Percentiles rank a stretch among this genome's conserved stretches.
Evolutionary conservation across 2,113 vertebrate genomes (phyloP).

Genomic region (Dicerorhinus sumatrensis): DNA sequence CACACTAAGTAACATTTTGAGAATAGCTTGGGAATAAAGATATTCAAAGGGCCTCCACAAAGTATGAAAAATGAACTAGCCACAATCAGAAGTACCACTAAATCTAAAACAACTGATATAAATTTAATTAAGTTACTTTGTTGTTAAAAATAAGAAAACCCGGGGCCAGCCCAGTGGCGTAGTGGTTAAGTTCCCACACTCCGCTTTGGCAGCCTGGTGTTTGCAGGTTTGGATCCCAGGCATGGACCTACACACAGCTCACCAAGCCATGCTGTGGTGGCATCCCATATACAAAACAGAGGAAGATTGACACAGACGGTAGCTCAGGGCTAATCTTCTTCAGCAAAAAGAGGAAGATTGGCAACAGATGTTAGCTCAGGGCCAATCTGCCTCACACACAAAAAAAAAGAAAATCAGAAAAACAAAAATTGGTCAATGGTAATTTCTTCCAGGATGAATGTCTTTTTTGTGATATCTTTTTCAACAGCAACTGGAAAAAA

Average conservation of each 20-base stretch:
- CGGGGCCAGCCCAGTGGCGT: no score
- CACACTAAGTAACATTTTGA: not conserved
- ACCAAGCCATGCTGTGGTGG: no score
- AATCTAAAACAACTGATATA: conserved; percentile 12
- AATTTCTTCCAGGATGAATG: not conserved
- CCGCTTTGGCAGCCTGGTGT: no score
- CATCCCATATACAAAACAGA: no score
- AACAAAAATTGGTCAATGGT: not conserved
- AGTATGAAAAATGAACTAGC: not conserved
- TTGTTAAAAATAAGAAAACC: conserved; percentile 46
- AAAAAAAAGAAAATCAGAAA: not conserved
- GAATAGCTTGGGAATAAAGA: not conserved
- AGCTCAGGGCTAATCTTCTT: no score
- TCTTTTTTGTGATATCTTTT: not conserved
- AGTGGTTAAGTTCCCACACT: no score
- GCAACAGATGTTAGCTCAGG: no score
- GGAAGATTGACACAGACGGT: no score
- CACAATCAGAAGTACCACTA: not conserved
- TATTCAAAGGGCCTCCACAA: not conserved
- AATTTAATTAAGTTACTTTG: conserved; percentile 7
- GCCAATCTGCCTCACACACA: no score
- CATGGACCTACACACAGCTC: no score
- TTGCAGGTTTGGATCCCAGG: no score
- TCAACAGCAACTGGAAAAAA: not conserved
- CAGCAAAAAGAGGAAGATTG: no score